A percentile compares a stretch with the other conserved stretches of the same genome.
Evolutionary conservation across 2,113 vertebrate genomes (phyloP).

Genomic region (Ammodytes dubius): DNA sequence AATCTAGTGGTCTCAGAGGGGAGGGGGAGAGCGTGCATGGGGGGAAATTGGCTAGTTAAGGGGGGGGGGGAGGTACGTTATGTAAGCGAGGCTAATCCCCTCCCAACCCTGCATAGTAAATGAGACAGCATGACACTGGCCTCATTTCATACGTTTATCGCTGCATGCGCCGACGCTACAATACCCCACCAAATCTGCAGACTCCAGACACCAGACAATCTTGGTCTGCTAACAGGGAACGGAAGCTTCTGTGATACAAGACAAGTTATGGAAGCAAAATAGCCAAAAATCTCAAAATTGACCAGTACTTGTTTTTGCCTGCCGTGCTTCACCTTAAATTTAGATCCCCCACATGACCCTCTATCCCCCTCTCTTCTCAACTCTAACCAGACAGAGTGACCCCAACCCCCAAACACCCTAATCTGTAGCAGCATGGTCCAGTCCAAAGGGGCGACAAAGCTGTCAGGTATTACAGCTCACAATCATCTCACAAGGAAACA

Average conservation of each 20-base stretch:
- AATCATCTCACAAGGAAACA: not conserved
- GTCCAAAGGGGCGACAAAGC: slow-evolving; percentile 27
- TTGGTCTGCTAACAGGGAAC: not conserved
- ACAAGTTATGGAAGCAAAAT: no score
- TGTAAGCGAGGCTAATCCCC: slow-evolving; percentile 80
- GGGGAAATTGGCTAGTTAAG: slow-evolving; percentile 49
- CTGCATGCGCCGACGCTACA: slow-evolving; percentile 34
- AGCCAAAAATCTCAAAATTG: no score
- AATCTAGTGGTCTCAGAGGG: slow-evolving; percentile 53
- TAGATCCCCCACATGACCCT: not conserved
- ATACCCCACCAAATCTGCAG: slow-evolving; percentile 34
- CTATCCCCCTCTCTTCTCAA: slow-evolving; percentile 9
- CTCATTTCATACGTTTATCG: slow-evolving; percentile 69
- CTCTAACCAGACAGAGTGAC: slow-evolving; percentile 43
- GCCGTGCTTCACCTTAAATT: no score
- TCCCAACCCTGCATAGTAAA: slow-evolving; percentile 70
- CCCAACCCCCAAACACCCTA: slow-evolving; percentile 47
- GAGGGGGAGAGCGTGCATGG: not conserved
- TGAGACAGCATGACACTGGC: slow-evolving; percentile 70
- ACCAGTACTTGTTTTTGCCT: no score
- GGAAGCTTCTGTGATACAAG: not conserved
- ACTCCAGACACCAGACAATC: slow-evolving; percentile 15
- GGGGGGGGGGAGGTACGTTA: slow-evolving; percentile 62
- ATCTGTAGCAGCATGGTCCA: slow-evolving; percentile 49
- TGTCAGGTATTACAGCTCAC: not conserved